Evolutionary conservation across 1,140 invertebrate genomes (phyloP).

Genomic region (Neodiprion fabricii): DNA sequence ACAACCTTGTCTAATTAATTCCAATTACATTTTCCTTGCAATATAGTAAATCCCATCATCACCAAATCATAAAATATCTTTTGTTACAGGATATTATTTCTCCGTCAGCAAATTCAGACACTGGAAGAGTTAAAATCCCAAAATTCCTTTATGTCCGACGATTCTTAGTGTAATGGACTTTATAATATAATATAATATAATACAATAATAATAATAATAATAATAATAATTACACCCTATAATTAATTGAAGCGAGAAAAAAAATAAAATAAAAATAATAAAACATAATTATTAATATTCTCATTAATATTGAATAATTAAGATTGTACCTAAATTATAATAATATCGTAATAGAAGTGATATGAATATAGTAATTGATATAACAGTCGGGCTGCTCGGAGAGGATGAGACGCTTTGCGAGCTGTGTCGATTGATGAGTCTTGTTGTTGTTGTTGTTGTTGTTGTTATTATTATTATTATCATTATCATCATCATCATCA

Average conservation of each 20-base stretch:
- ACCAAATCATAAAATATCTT: slow-evolving; percentile 17
- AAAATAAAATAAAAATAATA: slow-evolving; percentile 33
- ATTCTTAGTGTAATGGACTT: slow-evolving; percentile 67
- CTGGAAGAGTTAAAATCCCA: slow-evolving; percentile 91
- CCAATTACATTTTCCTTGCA: neutral
- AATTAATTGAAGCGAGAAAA: slow-evolving; percentile 61
- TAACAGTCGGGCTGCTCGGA: slow-evolving; percentile 52
- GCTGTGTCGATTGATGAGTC: slow-evolving; percentile 48
- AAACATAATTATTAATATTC: slow-evolving; percentile 62
- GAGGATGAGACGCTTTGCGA: slow-evolving; percentile 45
- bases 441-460: slow-evolving; percentile 37
- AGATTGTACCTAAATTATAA: slow-evolving; percentile 64
- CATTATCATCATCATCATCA: slow-evolving; percentile 1
- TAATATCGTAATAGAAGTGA: slow-evolving; percentile 55
- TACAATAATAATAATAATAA: slow-evolving; percentile 26
- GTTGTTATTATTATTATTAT: slow-evolving; percentile 13
- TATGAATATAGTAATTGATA: slow-evolving; percentile 46
- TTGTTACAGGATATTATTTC: slow-evolving; percentile 82
- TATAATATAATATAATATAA: slow-evolving; percentile 42
- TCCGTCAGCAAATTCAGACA: slow-evolving; percentile 87
- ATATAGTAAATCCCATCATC: slow-evolving; percentile 11
- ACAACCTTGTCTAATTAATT: neutral
- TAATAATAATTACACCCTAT: slow-evolving; percentile 60
- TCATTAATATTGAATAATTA: slow-evolving; percentile 64
- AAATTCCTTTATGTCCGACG: slow-evolving; percentile 89